These are phyloP conservation scores for Chrysomela aeneicollis DNA, from an alignment of 2,888 invertebrate species.

Conservation along the genomic window DNA sequence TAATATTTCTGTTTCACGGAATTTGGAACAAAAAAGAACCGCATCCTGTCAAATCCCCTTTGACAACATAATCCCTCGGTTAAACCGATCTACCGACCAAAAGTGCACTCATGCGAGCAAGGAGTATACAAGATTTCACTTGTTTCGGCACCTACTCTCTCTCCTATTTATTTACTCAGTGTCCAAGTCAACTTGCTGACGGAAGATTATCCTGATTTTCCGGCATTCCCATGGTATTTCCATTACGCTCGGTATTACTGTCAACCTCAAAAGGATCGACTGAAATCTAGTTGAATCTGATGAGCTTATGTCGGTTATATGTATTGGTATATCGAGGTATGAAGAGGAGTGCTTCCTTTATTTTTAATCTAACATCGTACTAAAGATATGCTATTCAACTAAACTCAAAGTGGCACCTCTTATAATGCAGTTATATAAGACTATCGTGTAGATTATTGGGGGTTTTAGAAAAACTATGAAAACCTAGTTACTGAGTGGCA, in stretches of 20 bases:
- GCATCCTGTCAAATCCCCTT: conserved; percentile 5
- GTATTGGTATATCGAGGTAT: too few relatives aligned
- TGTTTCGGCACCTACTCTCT: conserved; percentile 13
- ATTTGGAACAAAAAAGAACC: neutral
- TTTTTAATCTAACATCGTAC: too few relatives aligned
- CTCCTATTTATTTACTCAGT: conserved; percentile 9
- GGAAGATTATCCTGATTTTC: neutral
- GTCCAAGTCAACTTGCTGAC: neutral
- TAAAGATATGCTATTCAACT: too few relatives aligned
- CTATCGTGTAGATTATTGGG: too few relatives aligned
- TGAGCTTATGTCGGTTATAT: too few relatives aligned
- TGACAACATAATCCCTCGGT: conserved; percentile 17
- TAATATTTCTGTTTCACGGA: neutral
- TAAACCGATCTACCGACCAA: neutral
- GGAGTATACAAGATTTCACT: conserved; percentile 8
- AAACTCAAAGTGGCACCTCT: too few relatives aligned
- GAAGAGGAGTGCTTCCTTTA: too few relatives aligned
- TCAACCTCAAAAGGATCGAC: neutral
- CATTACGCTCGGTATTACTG: neutral
- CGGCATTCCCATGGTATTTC: too few relatives aligned
- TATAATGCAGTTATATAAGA: too few relatives aligned
- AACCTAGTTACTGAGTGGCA: too few relatives aligned
- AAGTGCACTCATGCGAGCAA: conserved; percentile 11
- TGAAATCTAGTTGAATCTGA: neutral
- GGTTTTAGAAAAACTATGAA: too few relatives aligned